Evolutionary conservation across 1,140 invertebrate species (phyloP).

Genomic region (Neomicropteryx cornuta): DNA sequence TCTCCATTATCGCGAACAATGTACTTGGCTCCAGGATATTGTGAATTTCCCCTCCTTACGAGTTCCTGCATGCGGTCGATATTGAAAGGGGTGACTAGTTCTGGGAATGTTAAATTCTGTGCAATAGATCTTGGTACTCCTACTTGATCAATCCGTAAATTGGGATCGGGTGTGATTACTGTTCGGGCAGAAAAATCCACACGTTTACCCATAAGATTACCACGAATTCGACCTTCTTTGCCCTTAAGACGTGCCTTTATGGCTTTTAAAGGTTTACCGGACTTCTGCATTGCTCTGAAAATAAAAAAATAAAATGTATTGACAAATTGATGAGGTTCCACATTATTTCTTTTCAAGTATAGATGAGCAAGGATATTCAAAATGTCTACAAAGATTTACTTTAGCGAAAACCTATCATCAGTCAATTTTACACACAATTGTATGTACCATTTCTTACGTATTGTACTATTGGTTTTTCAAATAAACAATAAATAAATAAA

Average conservation of each 20-base stretch:
- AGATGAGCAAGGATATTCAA: too few relatives aligned
- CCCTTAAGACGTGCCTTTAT: slow-evolving; percentile 85
- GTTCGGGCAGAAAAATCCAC: slow-evolving; percentile 99
- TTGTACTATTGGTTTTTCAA: too few relatives aligned
- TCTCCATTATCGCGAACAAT: slow-evolving; percentile 98
- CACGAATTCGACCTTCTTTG: slow-evolving; percentile 97
- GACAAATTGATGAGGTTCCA: too few relatives aligned
- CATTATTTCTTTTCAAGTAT: too few relatives aligned
- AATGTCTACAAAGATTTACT: too few relatives aligned
- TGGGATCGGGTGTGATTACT: slow-evolving; percentile 99
- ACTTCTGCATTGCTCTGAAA: slow-evolving; percentile 91
- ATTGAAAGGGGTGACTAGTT: slow-evolving; percentile 99
- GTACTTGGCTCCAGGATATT: slow-evolving; percentile 99
- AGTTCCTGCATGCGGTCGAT: slow-evolving; percentile 97
- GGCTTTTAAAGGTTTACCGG: slow-evolving; percentile 95
- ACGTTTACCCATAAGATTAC: slow-evolving; percentile 99
- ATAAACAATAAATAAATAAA: too few relatives aligned
- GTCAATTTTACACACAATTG: too few relatives aligned
- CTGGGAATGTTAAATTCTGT: slow-evolving; percentile 98
- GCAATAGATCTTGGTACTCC: slow-evolving; percentile 97
- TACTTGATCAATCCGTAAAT: slow-evolving; percentile 96
- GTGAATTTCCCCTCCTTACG: slow-evolving; percentile 90
- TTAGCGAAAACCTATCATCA: too few relatives aligned
- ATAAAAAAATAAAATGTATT: slow-evolving; percentile 19
- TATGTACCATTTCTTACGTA: too few relatives aligned